Conservation (phyloP, 2,797 vertebrate genomes). For the Stomatorhinus walkeri region DNA sequence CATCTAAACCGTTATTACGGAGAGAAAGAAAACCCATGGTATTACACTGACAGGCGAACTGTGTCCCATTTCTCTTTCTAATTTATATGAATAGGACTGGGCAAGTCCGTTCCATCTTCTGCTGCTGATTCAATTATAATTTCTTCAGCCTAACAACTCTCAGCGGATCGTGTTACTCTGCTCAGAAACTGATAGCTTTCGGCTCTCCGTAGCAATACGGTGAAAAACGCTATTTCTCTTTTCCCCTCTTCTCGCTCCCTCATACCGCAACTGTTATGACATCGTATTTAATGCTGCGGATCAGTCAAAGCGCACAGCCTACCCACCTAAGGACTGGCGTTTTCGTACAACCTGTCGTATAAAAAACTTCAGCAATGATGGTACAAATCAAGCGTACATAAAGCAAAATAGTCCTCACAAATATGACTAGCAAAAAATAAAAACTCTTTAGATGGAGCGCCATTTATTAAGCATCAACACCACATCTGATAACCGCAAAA, state of each 20-base stretch:
- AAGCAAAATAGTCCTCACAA: not conserved
- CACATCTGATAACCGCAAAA: not conserved
- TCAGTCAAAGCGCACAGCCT: not conserved
- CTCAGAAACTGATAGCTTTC: constrained; percentile 56
- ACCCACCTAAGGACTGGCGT: not conserved
- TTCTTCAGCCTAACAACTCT: constrained; percentile 51
- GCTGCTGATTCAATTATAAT: constrained; percentile 44
- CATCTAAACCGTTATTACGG: not conserved
- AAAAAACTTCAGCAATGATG: not conserved
- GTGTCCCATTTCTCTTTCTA: constrained; percentile 49
- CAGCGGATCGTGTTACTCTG: constrained; percentile 50
- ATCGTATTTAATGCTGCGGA: constrained; percentile 14
- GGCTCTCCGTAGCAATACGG: not conserved
- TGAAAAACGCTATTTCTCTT: not conserved
- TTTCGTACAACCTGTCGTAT: not conserved
- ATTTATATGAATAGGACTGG: constrained; percentile 53
- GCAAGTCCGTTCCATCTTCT: constrained; percentile 36
- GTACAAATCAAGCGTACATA: not conserved
- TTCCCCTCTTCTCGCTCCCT: not conserved
- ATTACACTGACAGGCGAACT: constrained; percentile 34
- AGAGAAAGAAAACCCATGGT: constrained; percentile 30
- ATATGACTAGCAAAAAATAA: not conserved
- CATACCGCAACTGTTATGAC: constrained; percentile 9
- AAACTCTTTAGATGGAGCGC: not conserved
- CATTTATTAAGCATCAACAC: not conserved